Evolutionary conservation across 30 jellyfish, hydroid and myxozoan species (phyloP).

Genomic region (Hydractinia echinata): DNA sequence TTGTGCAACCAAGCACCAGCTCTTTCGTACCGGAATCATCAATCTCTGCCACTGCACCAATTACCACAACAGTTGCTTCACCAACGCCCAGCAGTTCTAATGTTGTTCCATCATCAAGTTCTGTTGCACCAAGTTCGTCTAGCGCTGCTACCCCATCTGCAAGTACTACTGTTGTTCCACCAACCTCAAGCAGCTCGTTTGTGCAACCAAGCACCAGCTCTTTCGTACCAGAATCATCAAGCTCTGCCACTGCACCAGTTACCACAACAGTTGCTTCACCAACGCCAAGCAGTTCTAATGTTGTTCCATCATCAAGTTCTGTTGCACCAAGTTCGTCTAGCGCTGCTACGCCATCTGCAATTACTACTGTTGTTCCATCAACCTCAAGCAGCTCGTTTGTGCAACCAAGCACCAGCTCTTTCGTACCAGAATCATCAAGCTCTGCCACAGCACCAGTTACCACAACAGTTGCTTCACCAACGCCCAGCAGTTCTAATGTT

Average conservation of each 20-base stretch:
- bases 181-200: neutral
- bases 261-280: conserved; percentile 1
- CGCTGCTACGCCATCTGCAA: conserved; percentile 24
- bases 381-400: conserved; percentile 19
- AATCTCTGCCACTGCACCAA: neutral
- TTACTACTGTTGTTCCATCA: neutral
- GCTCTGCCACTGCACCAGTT: neutral
- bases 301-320: conserved; percentile 33
- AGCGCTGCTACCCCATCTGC: conserved; percentile 2
- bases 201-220: neutral
- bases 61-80: conserved; percentile 7
- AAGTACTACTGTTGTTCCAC: neutral
- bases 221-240: neutral
- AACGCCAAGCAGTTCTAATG: conserved; percentile 16
- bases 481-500: neutral
- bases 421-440: conserved; percentile 1
- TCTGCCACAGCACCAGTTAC: neutral
- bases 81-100: neutral
- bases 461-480: conserved; percentile 19
- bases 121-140: neutral
- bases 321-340: conserved; percentile 25
- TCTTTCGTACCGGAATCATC: no score
- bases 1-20: no score
- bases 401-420: conserved; percentile 21
- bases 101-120: conserved; percentile 7